Percentiles rank a stretch among this genome's conserved stretches.
Conservation (phyloP, 1,140 invertebrate species). For the Euura saliciscinereae region DNA sequence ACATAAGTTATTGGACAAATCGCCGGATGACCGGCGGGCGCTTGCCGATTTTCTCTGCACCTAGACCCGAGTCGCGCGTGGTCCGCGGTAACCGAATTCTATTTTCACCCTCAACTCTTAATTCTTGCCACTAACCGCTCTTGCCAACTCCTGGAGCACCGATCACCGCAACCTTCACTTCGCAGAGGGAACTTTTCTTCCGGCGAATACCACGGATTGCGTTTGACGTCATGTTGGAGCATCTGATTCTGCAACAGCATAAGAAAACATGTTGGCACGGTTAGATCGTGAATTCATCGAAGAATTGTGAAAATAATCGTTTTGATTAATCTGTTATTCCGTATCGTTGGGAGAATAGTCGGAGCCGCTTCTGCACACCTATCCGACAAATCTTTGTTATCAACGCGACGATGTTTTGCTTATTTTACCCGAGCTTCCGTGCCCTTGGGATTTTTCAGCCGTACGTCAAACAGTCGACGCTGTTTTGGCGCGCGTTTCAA, state of each 20-base stretch:
- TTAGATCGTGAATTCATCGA: no score
- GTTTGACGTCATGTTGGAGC: conserved; percentile 61
- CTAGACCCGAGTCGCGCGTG: not conserved
- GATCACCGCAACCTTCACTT: conserved; percentile 87
- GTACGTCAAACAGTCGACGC: no score
- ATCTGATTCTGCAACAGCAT: conserved; percentile 33
- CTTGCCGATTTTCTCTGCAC: not conserved
- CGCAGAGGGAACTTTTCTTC: conserved; percentile 87
- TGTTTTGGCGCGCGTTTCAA: no score
- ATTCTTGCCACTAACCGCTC: conserved; percentile 71
- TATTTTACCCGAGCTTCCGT: not conserved
- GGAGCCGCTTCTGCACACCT: not conserved
- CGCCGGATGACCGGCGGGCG: not conserved
- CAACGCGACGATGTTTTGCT: not conserved
- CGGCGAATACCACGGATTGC: conserved; percentile 76
- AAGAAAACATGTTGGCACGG: not conserved
- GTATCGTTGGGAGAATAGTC: no score
- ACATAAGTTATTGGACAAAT: no score
- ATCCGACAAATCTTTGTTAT: not conserved
- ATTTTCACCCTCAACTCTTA: not conserved
- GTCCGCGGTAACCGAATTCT: not conserved
- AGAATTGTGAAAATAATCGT: no score
- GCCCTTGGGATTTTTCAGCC: not conserved
- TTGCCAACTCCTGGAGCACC: conserved; percentile 87
- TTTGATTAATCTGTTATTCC: no score